Evolutionary conservation across 2,113 vertebrate species (phyloP), one percentile per base, ranked within the genome.

Genomic region (Triplophysa rosa): DNA sequence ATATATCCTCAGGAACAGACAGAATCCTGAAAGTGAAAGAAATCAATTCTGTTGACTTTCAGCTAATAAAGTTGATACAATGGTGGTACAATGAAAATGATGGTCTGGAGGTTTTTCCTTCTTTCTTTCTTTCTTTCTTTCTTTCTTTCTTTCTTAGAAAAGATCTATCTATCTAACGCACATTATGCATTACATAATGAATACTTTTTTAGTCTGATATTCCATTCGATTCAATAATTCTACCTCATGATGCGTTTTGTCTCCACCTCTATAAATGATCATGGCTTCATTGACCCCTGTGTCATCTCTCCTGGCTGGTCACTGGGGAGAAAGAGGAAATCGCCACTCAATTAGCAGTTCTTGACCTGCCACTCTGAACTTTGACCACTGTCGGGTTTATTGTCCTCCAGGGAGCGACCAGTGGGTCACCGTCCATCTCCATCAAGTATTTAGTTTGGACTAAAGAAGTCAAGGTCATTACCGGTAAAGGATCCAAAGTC

Each of bases 331-430:
- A 66, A 65, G 59, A 66, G 80, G 77, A 82, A 79, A 82, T 76
- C 17, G 21, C 52, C 70, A 8, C 26, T 70, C 63, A 79, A 79
- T 84, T 84, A 82, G 66, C 78, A 64, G 80, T 47, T 74, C 70
- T 82, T 79, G 78, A 84, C 83, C 83, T 84, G 26, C 75, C 56
- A 37, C 40, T 78, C 26, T 80, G 75, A 80, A 68, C 73, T 78
- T 69, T 82, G 80, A 79, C 83, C 80, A 17, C 23, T 14, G 54
- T 62, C 79, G 67, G 68, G 68, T 75, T 84, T 75, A 84, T 84
- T 66, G 70, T 79, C 63, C 83, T 81, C 79, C 24, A 75, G 83
- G 75, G 83, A 52, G 52, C 65, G 37, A 70, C 47, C 79, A 80
- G 42, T 26, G 16, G 23, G 73, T 70, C 64, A 63, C n/a, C 63